Base-by-base conservation (phyloP, 2,113 vertebrate genomes). In the Thymallus thymallus region DNA sequence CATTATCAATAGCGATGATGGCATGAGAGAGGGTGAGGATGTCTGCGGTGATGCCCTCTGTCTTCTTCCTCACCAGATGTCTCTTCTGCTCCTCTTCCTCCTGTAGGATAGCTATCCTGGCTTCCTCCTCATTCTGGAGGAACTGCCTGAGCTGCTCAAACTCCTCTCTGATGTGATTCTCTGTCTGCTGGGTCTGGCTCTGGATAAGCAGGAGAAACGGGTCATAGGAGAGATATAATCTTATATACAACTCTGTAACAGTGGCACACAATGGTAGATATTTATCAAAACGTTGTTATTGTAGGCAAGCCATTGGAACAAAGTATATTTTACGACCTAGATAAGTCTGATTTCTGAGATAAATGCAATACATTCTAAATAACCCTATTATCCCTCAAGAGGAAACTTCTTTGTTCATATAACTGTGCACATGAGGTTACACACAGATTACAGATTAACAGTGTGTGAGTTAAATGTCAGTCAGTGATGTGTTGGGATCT, bases 21-120 rank as follows among this genome's bases (percentile, higher is more conserved):
- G 89, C 88, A 0, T 92, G 90, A 0, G 93, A 92, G 63, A 91
- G 87, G 4, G 73, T 87, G 68, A 93, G 82, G 75, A 94, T 93
- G 6, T 91, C 87, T 35, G 88, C 84, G 18, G 88, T 88, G 75
- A 94, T 87, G 82, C 23, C 41, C 2, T 94, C 92, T 0, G 89
- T 85, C 67, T 88, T 91, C 77, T 79, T 92, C 86, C 76, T 93
- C 84, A 92, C 72, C 67, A 85, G 81, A 63, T 86, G 88, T 12
- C 80, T 88, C 81, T 90, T 93, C 68, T 88, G 80, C 73, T 91
- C 84, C 0, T 89, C 84, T 77, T 94, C 92, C 76, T 85, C 79
- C 35, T 72, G 79, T 82, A 94, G 82, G 3, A 68, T 29, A 0
- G 82, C 81, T 51, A 93, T 71, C 3, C 92, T 79, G 0, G 64